A percentile compares a stretch with the other conserved stretches of the same genome.
phyloP scores from a whole-genome alignment of 1,140 invertebrate genomes.

The Carposina sasakii region DNA sequence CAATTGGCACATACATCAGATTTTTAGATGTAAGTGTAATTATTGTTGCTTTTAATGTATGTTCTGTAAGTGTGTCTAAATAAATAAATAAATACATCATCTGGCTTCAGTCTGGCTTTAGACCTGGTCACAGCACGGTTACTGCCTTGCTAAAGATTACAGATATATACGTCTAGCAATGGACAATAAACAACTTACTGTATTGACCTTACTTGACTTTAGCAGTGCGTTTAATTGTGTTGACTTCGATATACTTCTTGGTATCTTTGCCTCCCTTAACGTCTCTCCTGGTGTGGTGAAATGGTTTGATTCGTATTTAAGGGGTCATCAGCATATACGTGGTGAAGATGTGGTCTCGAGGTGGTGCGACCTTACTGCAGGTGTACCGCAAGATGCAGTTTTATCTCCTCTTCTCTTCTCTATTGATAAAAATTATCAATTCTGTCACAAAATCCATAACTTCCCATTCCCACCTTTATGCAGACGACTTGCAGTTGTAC shows the following conservation, averaged over 20 bases:
- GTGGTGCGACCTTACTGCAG: neutral
- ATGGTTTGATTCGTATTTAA: neutral
- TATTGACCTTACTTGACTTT: neutral
- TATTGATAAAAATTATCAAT: neutral
- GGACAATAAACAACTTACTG: neutral
- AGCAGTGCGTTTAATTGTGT: slow-evolving; percentile 3
- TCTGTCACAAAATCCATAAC: neutral
- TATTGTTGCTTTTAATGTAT: too few species aligned
- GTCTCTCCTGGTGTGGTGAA: neutral
- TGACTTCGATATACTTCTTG: slow-evolving; percentile 1
- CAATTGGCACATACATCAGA: too few species aligned
- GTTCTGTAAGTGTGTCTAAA: too few species aligned
- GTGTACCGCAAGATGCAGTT: neutral
- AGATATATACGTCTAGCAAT: slow-evolving; percentile 1
- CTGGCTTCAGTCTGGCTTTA: neutral
- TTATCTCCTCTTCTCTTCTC: neutral
- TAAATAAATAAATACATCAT: too few species aligned
- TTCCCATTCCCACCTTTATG: neutral
- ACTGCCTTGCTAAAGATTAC: neutral
- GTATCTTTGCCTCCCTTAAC: neutral
- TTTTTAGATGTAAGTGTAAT: too few species aligned
- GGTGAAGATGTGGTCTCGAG: neutral
- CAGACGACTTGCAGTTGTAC: slow-evolving; percentile 1
- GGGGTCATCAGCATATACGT: neutral
- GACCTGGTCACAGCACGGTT: slow-evolving; percentile 2